Evolutionary conservation across 2,113 vertebrate genomes (phyloP), one percentile per base, ranked within the genome.

Genomic region (Petrocephalus microphthalmus): DNA sequence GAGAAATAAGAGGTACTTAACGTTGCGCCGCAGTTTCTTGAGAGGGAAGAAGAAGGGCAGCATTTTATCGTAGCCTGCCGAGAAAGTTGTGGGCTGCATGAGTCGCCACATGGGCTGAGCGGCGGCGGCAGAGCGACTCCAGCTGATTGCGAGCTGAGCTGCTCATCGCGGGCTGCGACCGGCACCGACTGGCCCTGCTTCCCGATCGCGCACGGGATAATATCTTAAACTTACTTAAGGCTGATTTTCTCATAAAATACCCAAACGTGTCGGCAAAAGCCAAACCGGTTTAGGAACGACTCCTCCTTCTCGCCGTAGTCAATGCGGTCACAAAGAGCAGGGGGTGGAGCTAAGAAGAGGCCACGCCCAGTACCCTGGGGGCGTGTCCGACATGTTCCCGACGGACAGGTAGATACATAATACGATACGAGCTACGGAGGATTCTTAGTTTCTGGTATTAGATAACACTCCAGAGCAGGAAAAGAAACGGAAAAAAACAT

Each of bases 11-110:
- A 95, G 15, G 74, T 87, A 90, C 87, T 81, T 94, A 8, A 87
- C 78, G 17, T 92, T 93, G 13, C 93, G 93, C 78, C 93, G 90
- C 87, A 95, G 90, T 87, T 94, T 96, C 89, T 94, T 95, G 74
- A 93, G 0, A 2, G 94, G 94, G 22, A 95, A 92, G 83, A 94
- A 92, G 19, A 81, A 82, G 7, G 85, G 29, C 42, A 93, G 88
- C 93, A 94, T 94, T 25, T 71, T 19, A 11, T 15, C 20, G 45
- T 10, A 49, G 54, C n/a, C 19, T n/a, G 5, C 33, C 33, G 71
- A 42, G 11, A 7, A 2, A 78, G 13, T 42, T 42, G 10, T 42
- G 33, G 37, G 25, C 10, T 29, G 3, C n/a, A 13, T 67, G 60
- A 13, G 25, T 29, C 1, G 60, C n/a, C 37, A 51, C 22, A 20